Conservation (phyloP, 2,888 invertebrate genomes). For the Acleris laterana region DNA sequence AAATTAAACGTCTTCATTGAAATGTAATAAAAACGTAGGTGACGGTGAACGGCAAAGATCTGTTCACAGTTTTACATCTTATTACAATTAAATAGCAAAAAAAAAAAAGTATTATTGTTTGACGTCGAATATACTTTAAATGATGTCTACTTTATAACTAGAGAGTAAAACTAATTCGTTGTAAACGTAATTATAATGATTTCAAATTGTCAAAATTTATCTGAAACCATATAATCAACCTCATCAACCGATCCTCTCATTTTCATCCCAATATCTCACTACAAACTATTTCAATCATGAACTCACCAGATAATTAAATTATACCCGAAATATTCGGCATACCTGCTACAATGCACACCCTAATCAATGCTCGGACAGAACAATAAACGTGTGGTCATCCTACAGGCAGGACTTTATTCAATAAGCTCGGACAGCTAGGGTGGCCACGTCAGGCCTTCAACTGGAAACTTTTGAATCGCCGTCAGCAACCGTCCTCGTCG, state of each 20-base stretch:
- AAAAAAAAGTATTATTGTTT: too few species aligned
- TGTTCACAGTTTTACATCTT: too few species aligned
- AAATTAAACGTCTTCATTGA: too few species aligned
- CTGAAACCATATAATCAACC: too few species aligned
- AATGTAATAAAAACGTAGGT: too few species aligned
- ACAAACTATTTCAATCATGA: conserved; percentile 36
- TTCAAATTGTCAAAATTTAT: too few species aligned
- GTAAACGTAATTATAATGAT: too few species aligned
- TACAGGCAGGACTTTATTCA: conserved; percentile 69
- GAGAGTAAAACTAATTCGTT: too few species aligned
- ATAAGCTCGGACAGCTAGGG: conserved; percentile 73
- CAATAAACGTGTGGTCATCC: conserved; percentile 78
- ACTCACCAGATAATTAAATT: conserved; percentile 51
- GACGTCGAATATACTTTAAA: too few species aligned
- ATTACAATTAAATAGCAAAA: too few species aligned
- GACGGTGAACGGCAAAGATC: too few species aligned
- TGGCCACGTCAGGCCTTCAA: conserved; percentile 59
- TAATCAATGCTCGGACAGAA: conserved; percentile 68
- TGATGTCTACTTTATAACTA: too few species aligned
- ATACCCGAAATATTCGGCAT: conserved; percentile 46
- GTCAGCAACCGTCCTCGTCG: conserved; percentile 57
- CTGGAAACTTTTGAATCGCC: conserved; percentile 79
- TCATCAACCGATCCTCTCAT: conserved; percentile 6
- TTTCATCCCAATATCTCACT: conserved; percentile 15
- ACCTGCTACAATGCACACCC: conserved; percentile 65